Evolutionary conservation across 2,888 invertebrate genomes (phyloP).

Genomic region (Pandemis heparana): DNA sequence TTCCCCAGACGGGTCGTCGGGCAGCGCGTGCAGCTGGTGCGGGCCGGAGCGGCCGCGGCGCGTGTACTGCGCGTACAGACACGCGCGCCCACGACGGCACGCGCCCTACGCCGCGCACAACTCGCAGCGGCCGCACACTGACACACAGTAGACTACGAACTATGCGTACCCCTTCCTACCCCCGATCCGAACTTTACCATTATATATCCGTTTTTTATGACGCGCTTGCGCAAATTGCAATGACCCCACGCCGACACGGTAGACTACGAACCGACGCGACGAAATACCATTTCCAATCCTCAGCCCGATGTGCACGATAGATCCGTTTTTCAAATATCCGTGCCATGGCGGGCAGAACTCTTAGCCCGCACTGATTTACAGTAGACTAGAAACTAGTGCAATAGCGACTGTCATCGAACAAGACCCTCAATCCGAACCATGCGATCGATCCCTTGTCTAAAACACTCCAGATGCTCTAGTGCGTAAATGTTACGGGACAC

Average conservation of each 20-base stretch:
- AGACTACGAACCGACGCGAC: not conserved
- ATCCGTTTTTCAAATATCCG: not conserved
- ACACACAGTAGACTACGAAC: not conserved
- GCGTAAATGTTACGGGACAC: too few relatives aligned
- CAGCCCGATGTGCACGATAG: not conserved
- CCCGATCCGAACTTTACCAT: not conserved
- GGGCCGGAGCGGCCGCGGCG: slow-evolving; percentile 53
- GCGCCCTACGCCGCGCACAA: slow-evolving; percentile 44
- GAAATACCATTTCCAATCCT: too few relatives aligned
- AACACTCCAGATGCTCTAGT: too few relatives aligned
- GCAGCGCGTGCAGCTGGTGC: slow-evolving; percentile 71
- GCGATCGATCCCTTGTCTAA: too few relatives aligned
- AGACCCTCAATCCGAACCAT: too few relatives aligned
- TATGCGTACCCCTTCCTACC: not conserved
- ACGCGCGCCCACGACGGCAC: slow-evolving; percentile 49
- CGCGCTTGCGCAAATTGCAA: not conserved
- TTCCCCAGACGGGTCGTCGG: slow-evolving; percentile 71
- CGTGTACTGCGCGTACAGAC: slow-evolving; percentile 51
- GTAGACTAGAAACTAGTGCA: too few relatives aligned
- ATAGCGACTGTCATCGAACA: too few relatives aligned
- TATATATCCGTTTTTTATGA: not conserved
- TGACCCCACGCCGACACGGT: not conserved
- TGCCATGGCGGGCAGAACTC: too few relatives aligned
- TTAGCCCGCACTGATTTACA: too few relatives aligned
- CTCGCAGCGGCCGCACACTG: not conserved